Evolutionary conservation across 1,140 invertebrate genomes (phyloP).

Genomic region (Paramacrobiotus metropolitanus): DNA sequence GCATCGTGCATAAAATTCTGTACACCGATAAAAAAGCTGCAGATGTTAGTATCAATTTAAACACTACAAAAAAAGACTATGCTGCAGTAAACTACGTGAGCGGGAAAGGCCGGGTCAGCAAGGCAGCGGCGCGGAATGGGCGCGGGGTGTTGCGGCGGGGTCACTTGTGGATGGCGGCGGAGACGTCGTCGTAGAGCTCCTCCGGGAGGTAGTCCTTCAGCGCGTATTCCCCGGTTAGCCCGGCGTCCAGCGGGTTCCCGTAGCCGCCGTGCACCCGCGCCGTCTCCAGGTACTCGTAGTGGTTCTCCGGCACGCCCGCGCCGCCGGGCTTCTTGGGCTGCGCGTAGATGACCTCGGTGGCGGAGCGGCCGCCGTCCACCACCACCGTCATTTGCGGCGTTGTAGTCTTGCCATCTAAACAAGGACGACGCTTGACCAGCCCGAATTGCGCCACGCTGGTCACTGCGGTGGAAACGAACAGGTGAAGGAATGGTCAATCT

Average conservation of each 20-base stretch:
- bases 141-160: too few relatives aligned
- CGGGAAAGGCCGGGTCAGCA: too few relatives aligned
- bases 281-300: constrained; percentile 4
- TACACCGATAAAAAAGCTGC: too few relatives aligned
- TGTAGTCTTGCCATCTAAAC: not conserved
- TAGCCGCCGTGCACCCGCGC: not conserved
- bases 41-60: too few relatives aligned
- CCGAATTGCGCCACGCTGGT: not conserved
- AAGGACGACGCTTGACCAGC: not conserved
- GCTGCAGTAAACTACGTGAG: too few relatives aligned
- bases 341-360: not conserved
- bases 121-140: too few relatives aligned
- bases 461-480: not conserved
- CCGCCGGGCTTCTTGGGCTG: not conserved
- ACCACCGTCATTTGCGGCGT: not conserved
- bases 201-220: too few relatives aligned
- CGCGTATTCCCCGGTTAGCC: not conserved
- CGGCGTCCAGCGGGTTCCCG: not conserved
- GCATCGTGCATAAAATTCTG: too few relatives aligned
- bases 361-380: not conserved
- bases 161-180: too few relatives aligned
- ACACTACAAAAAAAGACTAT: too few relatives aligned
- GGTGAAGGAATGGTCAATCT: too few relatives aligned
- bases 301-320: not conserved
- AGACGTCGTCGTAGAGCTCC: too few relatives aligned